Conservation (phyloP, 2,888 invertebrate genomes). For the Anthophora plumipes region DNA sequence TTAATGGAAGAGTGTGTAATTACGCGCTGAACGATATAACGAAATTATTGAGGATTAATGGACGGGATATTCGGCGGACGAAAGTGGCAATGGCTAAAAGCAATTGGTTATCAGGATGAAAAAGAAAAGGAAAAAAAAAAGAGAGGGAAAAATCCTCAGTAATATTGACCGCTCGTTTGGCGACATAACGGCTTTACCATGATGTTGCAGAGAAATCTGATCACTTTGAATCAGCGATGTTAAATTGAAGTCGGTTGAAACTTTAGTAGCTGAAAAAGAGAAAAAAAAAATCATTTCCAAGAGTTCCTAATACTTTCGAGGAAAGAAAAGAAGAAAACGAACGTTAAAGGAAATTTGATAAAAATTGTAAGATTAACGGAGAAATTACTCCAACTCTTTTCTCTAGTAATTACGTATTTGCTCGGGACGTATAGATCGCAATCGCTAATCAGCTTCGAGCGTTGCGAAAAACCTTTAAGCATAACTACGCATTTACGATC, state of each 20-base stretch:
- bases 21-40: not conserved
- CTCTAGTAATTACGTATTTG: not conserved
- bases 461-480: no score
- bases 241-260: not conserved
- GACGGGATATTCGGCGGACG: not conserved
- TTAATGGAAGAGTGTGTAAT: not conserved
- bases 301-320: no score
- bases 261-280: no score
- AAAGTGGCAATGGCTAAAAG: conserved; percentile 1
- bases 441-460: no score
- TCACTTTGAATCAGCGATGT: not conserved
- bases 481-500: no score
- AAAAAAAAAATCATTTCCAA: not conserved
- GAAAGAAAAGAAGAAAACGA: not conserved
- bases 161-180: not conserved
- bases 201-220: conserved; percentile 6
- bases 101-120: not conserved
- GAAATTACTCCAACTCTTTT: not conserved
- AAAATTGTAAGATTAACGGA: not conserved
- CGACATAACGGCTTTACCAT: not conserved
- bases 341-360: no score
- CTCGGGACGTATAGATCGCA: no score
- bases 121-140: no score
- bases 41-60: conserved; percentile 18
- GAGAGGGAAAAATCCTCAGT: no score